Evolutionary conservation across 2,113 vertebrate species (phyloP).

Genomic region (Podiceps cristatus): DNA sequence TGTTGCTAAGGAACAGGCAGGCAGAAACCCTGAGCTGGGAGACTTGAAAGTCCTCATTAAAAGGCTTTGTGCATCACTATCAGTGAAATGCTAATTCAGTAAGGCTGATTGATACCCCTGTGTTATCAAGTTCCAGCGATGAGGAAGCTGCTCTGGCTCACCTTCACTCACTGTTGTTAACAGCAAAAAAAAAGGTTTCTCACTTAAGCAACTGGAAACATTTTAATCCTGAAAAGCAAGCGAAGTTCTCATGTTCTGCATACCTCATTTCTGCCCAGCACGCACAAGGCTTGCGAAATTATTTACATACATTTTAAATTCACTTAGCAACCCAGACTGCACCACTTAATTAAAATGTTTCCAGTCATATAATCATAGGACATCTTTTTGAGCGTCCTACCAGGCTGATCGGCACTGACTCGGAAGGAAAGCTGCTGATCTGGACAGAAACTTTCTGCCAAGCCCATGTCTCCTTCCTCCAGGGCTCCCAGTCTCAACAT

Average conservation of each 20-base stretch:
- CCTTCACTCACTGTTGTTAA: slow-evolving; percentile 39
- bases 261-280: not conserved
- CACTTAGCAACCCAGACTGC: not conserved
- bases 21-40: slow-evolving; percentile 51
- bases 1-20: slow-evolving; percentile 80
- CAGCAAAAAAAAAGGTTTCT: slow-evolving; percentile 18
- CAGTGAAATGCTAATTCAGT: slow-evolving; percentile 75
- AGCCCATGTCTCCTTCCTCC: not conserved
- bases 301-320: slow-evolving; percentile 16
- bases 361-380: not conserved
- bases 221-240: slow-evolving; percentile 19
- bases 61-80: slow-evolving; percentile 74
- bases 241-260: not conserved
- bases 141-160: slow-evolving; percentile 43
- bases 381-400: not conserved
- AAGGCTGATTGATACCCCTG: slow-evolving; percentile 70
- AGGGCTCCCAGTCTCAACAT: not conserved
- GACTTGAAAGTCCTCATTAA: slow-evolving; percentile 76
- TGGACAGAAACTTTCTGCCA: not conserved
- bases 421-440: not conserved
- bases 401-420: not conserved
- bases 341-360: slow-evolving; percentile 18
- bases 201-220: slow-evolving; percentile 64
- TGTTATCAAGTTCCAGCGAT: slow-evolving; percentile 60
- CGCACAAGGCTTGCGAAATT: not conserved